These are phyloP conservation scores for Cavia porcellus DNA, from an alignment of 2,113 vertebrate genomes.

Conservation along the genomic window DNA sequence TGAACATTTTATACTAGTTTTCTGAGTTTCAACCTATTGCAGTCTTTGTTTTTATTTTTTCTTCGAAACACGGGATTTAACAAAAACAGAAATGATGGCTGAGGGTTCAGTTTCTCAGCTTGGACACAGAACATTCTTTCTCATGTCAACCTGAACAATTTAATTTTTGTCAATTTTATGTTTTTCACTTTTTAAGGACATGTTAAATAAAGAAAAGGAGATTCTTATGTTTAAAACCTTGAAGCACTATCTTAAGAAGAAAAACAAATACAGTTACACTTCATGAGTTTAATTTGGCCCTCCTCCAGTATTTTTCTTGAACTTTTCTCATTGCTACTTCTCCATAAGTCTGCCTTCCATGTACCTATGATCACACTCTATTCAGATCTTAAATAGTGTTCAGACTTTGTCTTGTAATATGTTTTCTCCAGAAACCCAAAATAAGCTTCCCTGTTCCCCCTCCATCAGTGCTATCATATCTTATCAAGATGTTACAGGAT, in stretches of 20 bases:
- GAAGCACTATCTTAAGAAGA: background rate
- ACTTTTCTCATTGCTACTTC: background rate
- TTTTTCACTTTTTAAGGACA: background rate
- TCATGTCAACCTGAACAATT: background rate
- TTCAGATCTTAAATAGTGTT: background rate
- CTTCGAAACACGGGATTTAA: background rate
- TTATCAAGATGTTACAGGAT: slow-evolving; percentile 35
- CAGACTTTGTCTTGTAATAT: background rate
- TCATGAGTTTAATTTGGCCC: slow-evolving; percentile 33
- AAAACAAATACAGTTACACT: background rate
- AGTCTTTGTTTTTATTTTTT: background rate
- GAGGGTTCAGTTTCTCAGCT: background rate
- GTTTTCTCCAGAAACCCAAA: background rate
- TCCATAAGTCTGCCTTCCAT: background rate
- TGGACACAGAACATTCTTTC: background rate
- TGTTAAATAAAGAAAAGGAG: background rate
- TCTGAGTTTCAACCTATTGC: background rate
- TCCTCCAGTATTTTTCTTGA: background rate
- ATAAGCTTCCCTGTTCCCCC: background rate
- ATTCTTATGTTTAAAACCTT: background rate
- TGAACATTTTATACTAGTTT: background rate
- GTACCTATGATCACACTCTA: background rate
- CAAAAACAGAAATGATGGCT: background rate
- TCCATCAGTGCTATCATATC: background rate
- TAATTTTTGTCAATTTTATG: background rate